A percentile compares a stretch with the other conserved stretches of the same genome.
Evolutionary conservation across 2,113 vertebrate species (phyloP).

Genomic region (Gnathonemus echidnorhynchus): DNA sequence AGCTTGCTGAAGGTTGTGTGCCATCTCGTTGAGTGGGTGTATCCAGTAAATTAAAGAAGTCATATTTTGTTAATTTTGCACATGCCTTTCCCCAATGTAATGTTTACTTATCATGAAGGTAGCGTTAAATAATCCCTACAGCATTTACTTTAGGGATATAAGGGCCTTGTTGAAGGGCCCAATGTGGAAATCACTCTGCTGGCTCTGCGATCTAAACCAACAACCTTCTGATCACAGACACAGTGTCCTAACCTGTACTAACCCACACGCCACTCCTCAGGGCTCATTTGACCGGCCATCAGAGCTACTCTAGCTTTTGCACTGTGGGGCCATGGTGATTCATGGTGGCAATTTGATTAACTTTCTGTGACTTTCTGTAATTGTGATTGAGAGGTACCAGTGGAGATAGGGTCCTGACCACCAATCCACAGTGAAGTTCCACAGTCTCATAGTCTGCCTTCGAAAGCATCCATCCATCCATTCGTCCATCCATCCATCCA

Average conservation of each 20-base stretch:
- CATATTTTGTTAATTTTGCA: conserved; percentile 71
- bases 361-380: conserved; percentile 99
- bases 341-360: conserved; percentile 96
- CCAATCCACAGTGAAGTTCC: conserved; percentile 50
- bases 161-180: not conserved
- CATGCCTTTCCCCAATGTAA: not conserved
- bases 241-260: not conserved
- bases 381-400: conserved; percentile 98
- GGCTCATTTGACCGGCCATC: not conserved
- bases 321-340: conserved; percentile 82
- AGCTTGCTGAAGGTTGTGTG: conserved; percentile 56
- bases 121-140: not conserved
- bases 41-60: conserved; percentile 93
- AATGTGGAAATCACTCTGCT: not conserved
- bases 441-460: conserved; percentile 76
- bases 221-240: not conserved
- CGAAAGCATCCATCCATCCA: not conserved
- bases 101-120: not conserved
- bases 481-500: not conserved
- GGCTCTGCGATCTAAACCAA: not conserved
- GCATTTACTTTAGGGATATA: not conserved
- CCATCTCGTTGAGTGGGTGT: conserved; percentile 37
- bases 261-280: not conserved
- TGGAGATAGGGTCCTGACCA: not conserved
- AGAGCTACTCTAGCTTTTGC: conserved; percentile 83